A percentile compares a stretch with the other conserved stretches of the same genome.
Conservation (phyloP, 2,113 vertebrate species). For the Psettodes erumei region DNA sequence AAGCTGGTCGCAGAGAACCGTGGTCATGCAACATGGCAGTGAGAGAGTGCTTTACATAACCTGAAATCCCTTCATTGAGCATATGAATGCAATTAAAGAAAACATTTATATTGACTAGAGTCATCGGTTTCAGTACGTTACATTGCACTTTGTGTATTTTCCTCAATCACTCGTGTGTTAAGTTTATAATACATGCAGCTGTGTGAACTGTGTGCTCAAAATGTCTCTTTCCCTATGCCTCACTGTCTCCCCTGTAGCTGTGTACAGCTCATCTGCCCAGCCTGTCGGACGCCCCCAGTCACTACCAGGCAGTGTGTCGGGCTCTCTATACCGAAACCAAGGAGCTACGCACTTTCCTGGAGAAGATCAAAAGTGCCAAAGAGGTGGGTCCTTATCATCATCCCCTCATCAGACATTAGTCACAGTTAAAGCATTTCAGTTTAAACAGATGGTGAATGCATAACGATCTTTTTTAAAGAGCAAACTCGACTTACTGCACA, state of each 20-base stretch:
- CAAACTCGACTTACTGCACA: neutral
- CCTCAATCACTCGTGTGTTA: neutral
- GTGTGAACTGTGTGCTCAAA: neutral
- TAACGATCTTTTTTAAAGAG: neutral
- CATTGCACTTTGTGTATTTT: neutral
- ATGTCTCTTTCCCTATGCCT: conserved; percentile 4
- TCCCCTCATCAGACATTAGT: neutral
- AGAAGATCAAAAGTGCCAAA: conserved; percentile 96
- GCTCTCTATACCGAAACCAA: conserved; percentile 97
- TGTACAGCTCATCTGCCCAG: conserved; percentile 92
- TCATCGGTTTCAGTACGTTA: neutral
- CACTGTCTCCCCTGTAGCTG: conserved; percentile 79
- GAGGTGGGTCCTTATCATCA: conserved; percentile 85
- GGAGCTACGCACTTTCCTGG: conserved; percentile 95
- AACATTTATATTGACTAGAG: neutral
- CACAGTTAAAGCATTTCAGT: conserved; percentile 8
- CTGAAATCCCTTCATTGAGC: neutral
- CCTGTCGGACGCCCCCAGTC: conserved; percentile 87
- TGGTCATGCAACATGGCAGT: neutral
- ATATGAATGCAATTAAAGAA: neutral
- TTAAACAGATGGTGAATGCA: neutral
- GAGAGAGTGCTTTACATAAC: neutral
- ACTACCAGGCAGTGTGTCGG: conserved; percentile 98
- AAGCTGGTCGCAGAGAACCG: no score
- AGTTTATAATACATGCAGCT: neutral